Conservation (phyloP, 2,113 vertebrate species). For the Daboia siamensis region DNA sequence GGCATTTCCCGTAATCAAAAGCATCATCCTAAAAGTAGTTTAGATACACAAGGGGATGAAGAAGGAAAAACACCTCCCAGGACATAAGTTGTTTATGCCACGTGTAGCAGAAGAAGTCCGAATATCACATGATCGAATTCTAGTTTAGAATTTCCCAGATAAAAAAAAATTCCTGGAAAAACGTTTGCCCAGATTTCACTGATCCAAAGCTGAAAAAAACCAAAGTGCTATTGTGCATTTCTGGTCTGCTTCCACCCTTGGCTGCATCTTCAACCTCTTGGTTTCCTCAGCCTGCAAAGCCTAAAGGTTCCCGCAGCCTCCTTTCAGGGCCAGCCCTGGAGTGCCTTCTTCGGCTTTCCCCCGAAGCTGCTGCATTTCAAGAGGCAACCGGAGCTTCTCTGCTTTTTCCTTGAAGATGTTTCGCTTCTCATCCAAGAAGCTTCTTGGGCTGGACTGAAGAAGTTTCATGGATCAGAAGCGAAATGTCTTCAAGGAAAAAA, state of each 20-base stretch:
- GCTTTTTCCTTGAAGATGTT: neutral
- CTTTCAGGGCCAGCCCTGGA: fast-evolving
- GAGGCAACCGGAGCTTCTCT: no score
- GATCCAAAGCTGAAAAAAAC: neutral
- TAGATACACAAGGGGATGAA: neutral
- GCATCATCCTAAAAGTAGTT: neutral
- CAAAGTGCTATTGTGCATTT: fast-evolving
- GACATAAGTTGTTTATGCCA: neutral
- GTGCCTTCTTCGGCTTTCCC: neutral
- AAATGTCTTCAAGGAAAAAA: neutral
- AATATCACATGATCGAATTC: neutral
- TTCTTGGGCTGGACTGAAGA: neutral
- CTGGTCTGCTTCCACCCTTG: fast-evolving
- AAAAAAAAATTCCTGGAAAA: neutral
- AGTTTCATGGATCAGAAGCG: no score
- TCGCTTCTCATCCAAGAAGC: neutral
- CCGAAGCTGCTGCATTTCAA: no score
- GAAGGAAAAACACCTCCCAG: neutral
- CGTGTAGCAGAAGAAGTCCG: neutral
- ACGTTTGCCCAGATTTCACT: neutral
- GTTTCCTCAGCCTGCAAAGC: neutral
- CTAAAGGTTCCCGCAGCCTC: neutral
- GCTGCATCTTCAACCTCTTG: neutral
- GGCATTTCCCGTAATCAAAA: neutral
- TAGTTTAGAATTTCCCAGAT: neutral